These are phyloP conservation scores for Xenentodon cancila DNA, from an alignment of 2,797 vertebrate species.

Conservation along the genomic window DNA sequence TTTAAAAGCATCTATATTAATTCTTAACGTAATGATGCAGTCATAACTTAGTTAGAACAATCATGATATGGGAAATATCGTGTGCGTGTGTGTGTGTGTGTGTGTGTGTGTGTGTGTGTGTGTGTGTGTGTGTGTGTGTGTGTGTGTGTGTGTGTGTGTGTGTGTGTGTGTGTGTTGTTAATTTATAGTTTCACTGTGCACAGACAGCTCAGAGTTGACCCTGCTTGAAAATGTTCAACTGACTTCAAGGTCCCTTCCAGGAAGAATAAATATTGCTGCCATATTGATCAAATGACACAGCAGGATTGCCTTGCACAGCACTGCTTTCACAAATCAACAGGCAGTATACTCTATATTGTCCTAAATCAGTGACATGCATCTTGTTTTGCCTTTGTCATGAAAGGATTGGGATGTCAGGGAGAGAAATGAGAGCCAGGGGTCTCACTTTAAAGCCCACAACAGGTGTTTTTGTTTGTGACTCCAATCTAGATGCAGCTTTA, in stretches of 20 bases:
- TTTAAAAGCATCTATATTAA: constrained; percentile 9
- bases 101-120: too few relatives aligned
- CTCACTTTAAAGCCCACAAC: constrained; percentile 14
- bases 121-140: too few relatives aligned
- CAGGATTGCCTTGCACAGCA: constrained; percentile 62
- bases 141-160: too few relatives aligned
- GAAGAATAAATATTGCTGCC: constrained; percentile 71
- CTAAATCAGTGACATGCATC: constrained; percentile 32
- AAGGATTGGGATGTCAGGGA: not conserved
- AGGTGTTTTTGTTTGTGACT: constrained; percentile 61
- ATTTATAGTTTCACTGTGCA: constrained; percentile 38
- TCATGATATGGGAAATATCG: not conserved
- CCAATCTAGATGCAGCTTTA: not conserved
- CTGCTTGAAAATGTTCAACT: constrained; percentile 50
- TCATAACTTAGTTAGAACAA: constrained; percentile 17
- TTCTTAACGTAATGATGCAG: constrained; percentile 8
- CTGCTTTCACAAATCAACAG: constrained; percentile 54
- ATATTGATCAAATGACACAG: constrained; percentile 72
- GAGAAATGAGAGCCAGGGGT: not conserved
- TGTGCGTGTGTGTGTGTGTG: not conserved
- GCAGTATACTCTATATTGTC: constrained; percentile 21
- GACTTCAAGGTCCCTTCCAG: constrained; percentile 49
- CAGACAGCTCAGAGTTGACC: constrained; percentile 17
- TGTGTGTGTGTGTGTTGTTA: not conserved
- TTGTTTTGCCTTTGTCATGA: constrained; percentile 9